Percentiles rank a stretch among this genome's conserved stretches.
Evolutionary conservation across 2,113 vertebrate genomes (phyloP).

Genomic region (Telmatochromis sp.): DNA sequence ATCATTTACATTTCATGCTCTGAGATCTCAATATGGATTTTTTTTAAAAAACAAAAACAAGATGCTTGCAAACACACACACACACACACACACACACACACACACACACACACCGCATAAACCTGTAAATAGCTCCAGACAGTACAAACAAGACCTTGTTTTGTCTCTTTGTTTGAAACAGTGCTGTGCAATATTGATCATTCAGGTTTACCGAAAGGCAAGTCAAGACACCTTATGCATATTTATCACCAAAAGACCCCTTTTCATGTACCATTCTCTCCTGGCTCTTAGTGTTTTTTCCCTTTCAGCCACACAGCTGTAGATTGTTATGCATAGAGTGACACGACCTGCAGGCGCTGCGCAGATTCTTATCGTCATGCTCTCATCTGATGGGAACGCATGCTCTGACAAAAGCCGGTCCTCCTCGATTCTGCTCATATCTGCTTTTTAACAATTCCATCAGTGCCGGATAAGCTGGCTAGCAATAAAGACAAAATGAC

Average conservation of each 20-base stretch:
- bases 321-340: conserved; percentile 69
- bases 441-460: conserved; percentile 71
- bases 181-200: conserved; percentile 53
- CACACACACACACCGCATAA: neutral
- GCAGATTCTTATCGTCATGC: conserved; percentile 65
- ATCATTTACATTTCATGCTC: neutral
- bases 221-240: conserved; percentile 51
- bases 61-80: neutral
- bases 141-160: conserved; percentile 56
- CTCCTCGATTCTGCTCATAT: conserved; percentile 62
- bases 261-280: conserved; percentile 4
- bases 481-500: conserved; percentile 60
- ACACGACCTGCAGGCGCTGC: conserved; percentile 64
- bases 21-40: neutral
- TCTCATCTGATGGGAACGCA: conserved; percentile 68
- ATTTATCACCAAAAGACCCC: conserved; percentile 39
- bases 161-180: conserved; percentile 50
- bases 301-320: conserved; percentile 29
- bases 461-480: conserved; percentile 62
- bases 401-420: conserved; percentile 58
- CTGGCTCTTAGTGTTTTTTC: conserved; percentile 29
- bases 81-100: neutral
- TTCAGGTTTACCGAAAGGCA: conserved; percentile 44
- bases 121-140: conserved; percentile 30
- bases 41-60: neutral